Evolutionary conservation across 2,797 vertebrate genomes (phyloP).

Genomic region (Sebastes itinus): DNA sequence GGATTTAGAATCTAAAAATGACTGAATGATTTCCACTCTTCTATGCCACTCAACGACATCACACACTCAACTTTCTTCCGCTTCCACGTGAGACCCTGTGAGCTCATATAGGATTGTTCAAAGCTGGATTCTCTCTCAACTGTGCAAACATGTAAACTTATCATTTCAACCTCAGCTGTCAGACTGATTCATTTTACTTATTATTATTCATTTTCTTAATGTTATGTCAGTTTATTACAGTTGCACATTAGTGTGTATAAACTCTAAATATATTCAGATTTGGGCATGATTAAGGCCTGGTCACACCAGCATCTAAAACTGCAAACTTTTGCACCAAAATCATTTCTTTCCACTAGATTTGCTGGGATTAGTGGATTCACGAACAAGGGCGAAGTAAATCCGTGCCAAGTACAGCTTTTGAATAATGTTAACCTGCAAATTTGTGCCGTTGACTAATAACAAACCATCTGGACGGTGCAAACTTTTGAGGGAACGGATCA

Average conservation of each 20-base stretch:
- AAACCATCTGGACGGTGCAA: neutral
- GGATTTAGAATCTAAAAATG: constrained; percentile 57
- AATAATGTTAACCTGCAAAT: neutral
- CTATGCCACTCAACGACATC: neutral
- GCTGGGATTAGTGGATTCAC: too few relatives aligned
- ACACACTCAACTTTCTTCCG: neutral
- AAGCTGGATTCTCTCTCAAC: too few relatives aligned
- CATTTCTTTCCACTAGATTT: neutral
- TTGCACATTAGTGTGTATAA: neutral
- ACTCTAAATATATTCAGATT: neutral
- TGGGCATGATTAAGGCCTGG: neutral
- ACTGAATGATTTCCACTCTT: constrained; percentile 6
- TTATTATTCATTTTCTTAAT: too few relatives aligned
- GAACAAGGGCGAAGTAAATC: neutral
- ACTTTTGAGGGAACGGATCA: neutral
- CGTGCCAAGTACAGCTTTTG: neutral
- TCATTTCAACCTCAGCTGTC: neutral
- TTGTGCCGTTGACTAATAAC: too few relatives aligned
- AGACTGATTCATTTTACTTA: neutral
- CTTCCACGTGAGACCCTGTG: neutral
- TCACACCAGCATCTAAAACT: neutral
- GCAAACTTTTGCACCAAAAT: neutral
- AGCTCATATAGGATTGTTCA: neutral
- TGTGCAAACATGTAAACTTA: neutral
- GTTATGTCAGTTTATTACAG: neutral